Evolutionary conservation across 2,113 vertebrate species (phyloP).

Genomic region (Caretta caretta): DNA sequence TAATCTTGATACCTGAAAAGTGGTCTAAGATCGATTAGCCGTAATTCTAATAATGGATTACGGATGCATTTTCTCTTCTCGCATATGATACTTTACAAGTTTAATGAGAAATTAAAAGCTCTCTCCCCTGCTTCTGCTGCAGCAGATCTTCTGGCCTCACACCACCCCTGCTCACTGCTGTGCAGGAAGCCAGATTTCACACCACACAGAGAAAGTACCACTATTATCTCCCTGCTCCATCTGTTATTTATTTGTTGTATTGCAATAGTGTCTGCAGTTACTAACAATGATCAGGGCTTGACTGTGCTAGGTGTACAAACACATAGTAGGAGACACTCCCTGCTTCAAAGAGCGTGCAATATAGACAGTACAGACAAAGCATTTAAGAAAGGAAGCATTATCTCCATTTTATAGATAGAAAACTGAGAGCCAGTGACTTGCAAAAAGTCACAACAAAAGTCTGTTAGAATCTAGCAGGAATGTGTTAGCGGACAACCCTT

Average conservation of each 20-base stretch:
- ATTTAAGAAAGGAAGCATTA: not conserved
- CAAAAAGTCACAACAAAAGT: not conserved
- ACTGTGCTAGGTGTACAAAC: slow-evolving; percentile 8
- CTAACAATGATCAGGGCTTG: not conserved
- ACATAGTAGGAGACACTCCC: slow-evolving; percentile 22
- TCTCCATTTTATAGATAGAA: not conserved
- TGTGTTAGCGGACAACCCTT: not conserved
- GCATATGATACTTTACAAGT: slow-evolving; percentile 36
- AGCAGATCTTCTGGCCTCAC: not conserved
- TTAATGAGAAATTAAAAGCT: slow-evolving; percentile 41
- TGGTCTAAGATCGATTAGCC: slow-evolving; percentile 65
- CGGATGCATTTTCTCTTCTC: slow-evolving; percentile 46
- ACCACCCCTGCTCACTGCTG: not conserved
- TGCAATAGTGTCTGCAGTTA: not conserved
- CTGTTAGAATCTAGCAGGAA: not conserved
- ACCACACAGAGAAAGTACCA: fast-evolving
- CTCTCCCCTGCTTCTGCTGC: not conserved
- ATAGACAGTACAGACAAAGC: not conserved
- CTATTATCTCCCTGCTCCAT: fast-evolving
- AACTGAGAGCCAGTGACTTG: not conserved
- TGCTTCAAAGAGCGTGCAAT: not conserved
- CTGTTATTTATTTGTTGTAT: not conserved
- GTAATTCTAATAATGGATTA: slow-evolving; percentile 57
- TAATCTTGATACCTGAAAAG: slow-evolving; percentile 42
- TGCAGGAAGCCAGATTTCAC: not conserved